Percentiles rank a stretch among this genome's conserved stretches.
Evolutionary conservation across 2,888 invertebrate genomes (phyloP).

Genomic region (Aleiodes testaceus): DNA sequence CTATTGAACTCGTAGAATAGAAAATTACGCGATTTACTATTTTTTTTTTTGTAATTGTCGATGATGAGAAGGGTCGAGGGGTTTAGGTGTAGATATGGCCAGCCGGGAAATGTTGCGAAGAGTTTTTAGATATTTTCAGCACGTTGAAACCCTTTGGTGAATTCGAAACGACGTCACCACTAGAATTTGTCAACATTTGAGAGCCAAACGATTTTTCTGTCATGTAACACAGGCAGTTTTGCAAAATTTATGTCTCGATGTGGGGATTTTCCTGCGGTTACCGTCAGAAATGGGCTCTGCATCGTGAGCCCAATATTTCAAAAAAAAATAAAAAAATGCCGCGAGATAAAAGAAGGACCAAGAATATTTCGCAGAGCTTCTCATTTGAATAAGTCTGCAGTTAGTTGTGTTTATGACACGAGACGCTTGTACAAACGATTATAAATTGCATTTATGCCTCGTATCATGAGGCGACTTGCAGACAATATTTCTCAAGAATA

Average conservation of each 20-base stretch:
- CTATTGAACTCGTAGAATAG: background rate
- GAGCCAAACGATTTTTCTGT: background rate
- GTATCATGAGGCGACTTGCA: background rate
- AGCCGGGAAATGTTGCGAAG: too few species aligned
- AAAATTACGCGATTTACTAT: background rate
- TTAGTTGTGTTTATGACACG: conserved; percentile 70
- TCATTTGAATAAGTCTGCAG: conserved; percentile 71
- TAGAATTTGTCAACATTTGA: conserved; percentile 16
- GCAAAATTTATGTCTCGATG: conserved; percentile 6
- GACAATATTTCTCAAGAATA: background rate
- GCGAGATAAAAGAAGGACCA: background rate
- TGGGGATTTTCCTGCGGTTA: conserved; percentile 4
- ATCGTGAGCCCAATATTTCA: conserved; percentile 34
- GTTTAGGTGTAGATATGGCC: too few species aligned
- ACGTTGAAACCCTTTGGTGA: too few species aligned
- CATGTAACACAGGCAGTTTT: background rate
- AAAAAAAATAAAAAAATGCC: conserved; percentile 18
- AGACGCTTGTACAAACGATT: conserved; percentile 69
- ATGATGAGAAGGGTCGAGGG: too few species aligned
- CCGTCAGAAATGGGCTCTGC: conserved; percentile 17
- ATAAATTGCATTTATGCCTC: conserved; percentile 62
- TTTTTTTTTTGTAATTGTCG: too few species aligned
- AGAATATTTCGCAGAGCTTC: conserved; percentile 43
- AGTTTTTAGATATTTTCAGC: too few species aligned
- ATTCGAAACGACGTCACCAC: too few species aligned